Base-by-base conservation (phyloP, 1,140 invertebrate genomes). In the Drosophila arawakana region DNA sequence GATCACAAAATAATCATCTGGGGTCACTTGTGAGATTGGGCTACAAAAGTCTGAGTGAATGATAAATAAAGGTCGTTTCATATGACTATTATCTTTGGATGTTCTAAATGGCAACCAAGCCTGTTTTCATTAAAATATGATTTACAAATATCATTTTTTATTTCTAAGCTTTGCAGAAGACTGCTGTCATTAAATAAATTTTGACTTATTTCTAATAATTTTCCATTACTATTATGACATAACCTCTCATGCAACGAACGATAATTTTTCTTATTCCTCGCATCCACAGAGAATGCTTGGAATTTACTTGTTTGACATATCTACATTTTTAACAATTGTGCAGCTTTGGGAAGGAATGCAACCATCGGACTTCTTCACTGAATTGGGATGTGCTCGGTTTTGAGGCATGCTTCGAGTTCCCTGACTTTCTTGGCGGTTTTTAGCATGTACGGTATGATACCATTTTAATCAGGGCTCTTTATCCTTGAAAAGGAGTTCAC, bases 191-290 rank as follows among this genome's bases (percentile, higher is more conserved):
- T 57, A 11, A 57, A 58, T 1, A 58, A 18, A 58, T 62, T 62
- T 3, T 62, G 34, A 18, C 44, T 1, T 18, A 21, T 62, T 37
- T 62, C 59, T 49, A 62, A 49, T 49, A 62, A 49, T 49, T 62
- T 34, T 8, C 8, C 43, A 47, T 62, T 62, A 15, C 52, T 55
- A 35, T 11, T 55, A 55, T 55, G 52, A 18, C 2, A 34, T 35
- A 55, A 7, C 52, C 30, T 55, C 52, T 55, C 52, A 55, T 55
- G 59, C 59, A 25, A 62, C 57, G 68, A 57, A 3, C 46, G 43
- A 74, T 55, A 73, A 44, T 60, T 49, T 44, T 59, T 71, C 46
- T 75, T 41, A 7, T 49, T 41, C 15, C 11, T n/a, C 8, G 30
- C 44, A 55, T 70, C 44, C 46, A n/a, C 30, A 43, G 10, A 21